phyloP scores from a whole-genome alignment of 2,113 vertebrate species.

The Pluvianellus socialis region DNA sequence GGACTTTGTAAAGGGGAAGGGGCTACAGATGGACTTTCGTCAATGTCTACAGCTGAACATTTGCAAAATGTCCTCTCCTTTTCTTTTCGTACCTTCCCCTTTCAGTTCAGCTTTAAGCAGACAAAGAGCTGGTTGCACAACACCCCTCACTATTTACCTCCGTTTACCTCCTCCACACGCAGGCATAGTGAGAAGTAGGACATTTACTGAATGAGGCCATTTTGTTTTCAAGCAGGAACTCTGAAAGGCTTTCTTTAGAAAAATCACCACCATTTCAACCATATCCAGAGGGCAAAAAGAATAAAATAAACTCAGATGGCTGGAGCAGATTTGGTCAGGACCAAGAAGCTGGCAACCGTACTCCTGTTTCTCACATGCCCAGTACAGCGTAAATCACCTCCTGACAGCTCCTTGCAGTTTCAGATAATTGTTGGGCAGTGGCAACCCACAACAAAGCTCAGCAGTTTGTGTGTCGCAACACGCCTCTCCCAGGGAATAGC shows the following conservation, averaged over 20 bases:
- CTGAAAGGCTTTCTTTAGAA: constrained; percentile 17
- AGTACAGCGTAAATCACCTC: constrained; percentile 17
- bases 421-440: constrained; percentile 29
- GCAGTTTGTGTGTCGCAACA: constrained; percentile 17
- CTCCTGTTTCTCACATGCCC: not conserved
- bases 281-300: constrained; percentile 31
- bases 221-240: constrained; percentile 18
- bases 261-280: constrained; percentile 9
- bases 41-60: not conserved
- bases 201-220: not conserved
- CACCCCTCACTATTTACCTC: not conserved
- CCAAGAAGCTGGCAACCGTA: constrained; percentile 21
- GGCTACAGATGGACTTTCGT: not conserved
- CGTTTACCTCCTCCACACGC: not conserved
- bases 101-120: not conserved
- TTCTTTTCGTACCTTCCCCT: not conserved
- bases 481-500: not conserved
- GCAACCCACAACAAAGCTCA: constrained; percentile 45
- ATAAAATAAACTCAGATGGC: constrained; percentile 34
- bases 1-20: not conserved
- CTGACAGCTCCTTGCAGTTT: constrained; percentile 36
- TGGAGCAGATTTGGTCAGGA: constrained; percentile 31
- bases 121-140: constrained; percentile 28
- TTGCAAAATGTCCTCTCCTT: not conserved
- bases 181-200: not conserved